A percentile compares a stretch with the other conserved stretches of the same genome.
These are phyloP conservation scores for Rhinoderma darwinii DNA, from an alignment of 2,113 vertebrate species.

Conservation along the genomic window DNA sequence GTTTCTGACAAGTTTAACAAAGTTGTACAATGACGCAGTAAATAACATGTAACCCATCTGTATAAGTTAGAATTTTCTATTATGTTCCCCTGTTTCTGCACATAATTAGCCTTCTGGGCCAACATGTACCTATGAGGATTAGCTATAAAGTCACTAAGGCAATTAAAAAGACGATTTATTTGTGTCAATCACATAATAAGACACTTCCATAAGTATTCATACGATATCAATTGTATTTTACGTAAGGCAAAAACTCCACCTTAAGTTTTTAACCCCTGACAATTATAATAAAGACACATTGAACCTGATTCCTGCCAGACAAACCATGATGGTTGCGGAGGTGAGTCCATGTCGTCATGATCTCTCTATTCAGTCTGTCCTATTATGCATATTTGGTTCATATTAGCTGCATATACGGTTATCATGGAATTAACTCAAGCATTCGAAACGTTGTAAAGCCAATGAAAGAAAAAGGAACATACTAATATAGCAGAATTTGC, in stretches of 20 bases:
- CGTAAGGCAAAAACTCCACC: background rate
- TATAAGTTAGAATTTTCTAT: background rate
- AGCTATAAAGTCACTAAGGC: background rate
- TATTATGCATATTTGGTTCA: background rate
- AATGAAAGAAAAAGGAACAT: too few relatives aligned
- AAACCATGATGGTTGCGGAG: background rate
- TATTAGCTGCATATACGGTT: background rate
- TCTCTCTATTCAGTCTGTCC: background rate
- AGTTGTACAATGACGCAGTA: background rate
- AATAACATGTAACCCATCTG: background rate
- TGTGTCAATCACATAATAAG: too few relatives aligned
- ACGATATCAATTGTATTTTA: background rate
- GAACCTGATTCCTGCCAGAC: background rate
- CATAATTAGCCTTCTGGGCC: conserved; percentile 7
- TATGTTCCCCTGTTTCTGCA: background rate
- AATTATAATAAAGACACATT: background rate
- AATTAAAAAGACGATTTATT: background rate
- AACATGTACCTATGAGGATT: background rate
- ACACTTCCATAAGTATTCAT: background rate
- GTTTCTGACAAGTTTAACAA: background rate
- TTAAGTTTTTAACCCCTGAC: background rate
- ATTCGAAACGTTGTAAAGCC: too few relatives aligned
- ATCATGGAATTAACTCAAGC: too few relatives aligned
- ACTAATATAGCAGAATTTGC: too few relatives aligned
- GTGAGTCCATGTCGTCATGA: background rate